Percentiles rank a stretch among this genome's conserved stretches.
Evolutionary conservation across 2,797 vertebrate genomes (phyloP).

Genomic region (Pseudochaenichthys georgianus): DNA sequence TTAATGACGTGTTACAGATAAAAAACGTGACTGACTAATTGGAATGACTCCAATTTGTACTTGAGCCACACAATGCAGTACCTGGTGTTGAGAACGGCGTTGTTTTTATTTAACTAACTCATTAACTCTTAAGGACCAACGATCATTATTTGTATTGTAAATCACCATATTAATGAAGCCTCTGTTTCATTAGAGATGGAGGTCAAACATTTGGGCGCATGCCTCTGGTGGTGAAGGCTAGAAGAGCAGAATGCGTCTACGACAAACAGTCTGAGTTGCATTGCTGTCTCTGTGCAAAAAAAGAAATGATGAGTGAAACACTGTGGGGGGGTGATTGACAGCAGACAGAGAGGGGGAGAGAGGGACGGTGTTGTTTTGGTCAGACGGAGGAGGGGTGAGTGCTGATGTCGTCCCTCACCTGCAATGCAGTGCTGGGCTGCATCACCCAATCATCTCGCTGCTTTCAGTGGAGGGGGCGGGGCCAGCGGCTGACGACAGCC

Average conservation of each 20-base stretch:
- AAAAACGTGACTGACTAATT: too few species aligned
- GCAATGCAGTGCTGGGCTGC: slow-evolving; percentile 92
- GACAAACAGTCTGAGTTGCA: slow-evolving; percentile 14
- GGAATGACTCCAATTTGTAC: too few species aligned
- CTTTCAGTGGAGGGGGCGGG: slow-evolving; percentile 72
- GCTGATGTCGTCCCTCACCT: slow-evolving; percentile 85
- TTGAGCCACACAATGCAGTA: too few species aligned
- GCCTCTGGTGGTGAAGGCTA: too few species aligned
- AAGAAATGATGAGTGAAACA: slow-evolving; percentile 16
- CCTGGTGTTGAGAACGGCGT: too few species aligned
- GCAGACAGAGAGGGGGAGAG: slow-evolving; percentile 21
- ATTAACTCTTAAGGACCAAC: too few species aligned
- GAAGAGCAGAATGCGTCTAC: background rate
- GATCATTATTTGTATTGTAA: too few species aligned
- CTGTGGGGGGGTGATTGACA: slow-evolving; percentile 36
- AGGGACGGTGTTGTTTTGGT: slow-evolving; percentile 69
- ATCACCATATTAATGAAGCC: too few species aligned
- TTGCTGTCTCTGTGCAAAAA: slow-evolving; percentile 9
- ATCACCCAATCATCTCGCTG: slow-evolving; percentile 82
- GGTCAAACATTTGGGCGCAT: too few species aligned
- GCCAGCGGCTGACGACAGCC: slow-evolving; percentile 76
- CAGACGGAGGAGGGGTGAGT: slow-evolving; percentile 39
- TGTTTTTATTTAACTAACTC: too few species aligned
- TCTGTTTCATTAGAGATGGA: too few species aligned
- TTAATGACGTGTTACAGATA: too few species aligned